Evolutionary conservation across 2,888 invertebrate species (phyloP), one percentile per base, ranked within the genome.

Genomic region (Megaustenia siamemsis): DNA sequence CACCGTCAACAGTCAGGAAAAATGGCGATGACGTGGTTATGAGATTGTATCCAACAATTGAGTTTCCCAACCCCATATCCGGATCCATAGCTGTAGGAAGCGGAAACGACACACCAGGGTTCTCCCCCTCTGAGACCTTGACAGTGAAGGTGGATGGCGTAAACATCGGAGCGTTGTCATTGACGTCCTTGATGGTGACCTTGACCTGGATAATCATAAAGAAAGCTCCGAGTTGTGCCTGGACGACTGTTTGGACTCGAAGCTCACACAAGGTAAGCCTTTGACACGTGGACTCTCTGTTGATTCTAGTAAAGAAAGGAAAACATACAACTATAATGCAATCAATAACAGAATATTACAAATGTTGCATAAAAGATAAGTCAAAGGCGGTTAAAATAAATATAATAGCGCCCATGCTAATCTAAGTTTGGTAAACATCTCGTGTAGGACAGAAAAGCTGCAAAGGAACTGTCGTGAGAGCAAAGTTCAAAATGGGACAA

Each of bases 161-260:
- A 84, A 91, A 91, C 24, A 66, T 66, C 0, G 91, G 91, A 0
- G 87, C 81, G 86, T 91, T 89, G 86, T 91, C 91, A 78, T 91
- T 91, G 40, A 90, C 88, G 77, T 91, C 91, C 18, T 84, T 78
- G 8, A 91, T 77, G 1, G 86, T 83, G n/a, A 91, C 86, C 18
- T 81, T 79, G 53, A 91, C 85, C 32, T 78, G 83, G 24, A 90
- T 86, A 82, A 97, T 96, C 92, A 96, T 96, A 91, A 95, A 96
- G 82, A 89, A 90, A 28, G 89, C 86, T 6, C 88, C 87, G n/a
- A 88, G 87, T 38, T 87, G 86, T 12, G 89, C 88, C 71, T 90
- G 87, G 2, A 86, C 88, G 1, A 86, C 88, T 6, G 88, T 71
- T 68, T 89, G 87, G 1, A 90, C 85, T 12, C 83, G 49, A 40